These are phyloP conservation scores for Spodoptera frugiperda DNA, from an alignment of 1,140 invertebrate genomes.

Conservation along the genomic window DNA sequence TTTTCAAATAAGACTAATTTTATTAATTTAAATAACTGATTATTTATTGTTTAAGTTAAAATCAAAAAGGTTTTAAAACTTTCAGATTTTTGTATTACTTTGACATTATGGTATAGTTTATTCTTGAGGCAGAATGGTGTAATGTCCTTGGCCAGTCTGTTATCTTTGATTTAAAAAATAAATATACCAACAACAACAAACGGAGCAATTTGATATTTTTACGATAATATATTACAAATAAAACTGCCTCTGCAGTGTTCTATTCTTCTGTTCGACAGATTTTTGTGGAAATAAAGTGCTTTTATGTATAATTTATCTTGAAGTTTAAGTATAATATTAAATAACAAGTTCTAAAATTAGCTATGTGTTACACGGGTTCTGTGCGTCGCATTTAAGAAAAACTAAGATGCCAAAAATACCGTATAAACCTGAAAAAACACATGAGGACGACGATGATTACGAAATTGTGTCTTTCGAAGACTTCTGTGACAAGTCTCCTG, in stretches of 20 bases:
- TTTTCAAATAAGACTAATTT: too few species aligned
- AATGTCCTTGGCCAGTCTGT: background rate
- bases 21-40: too few species aligned
- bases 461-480: conserved; percentile 87
- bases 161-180: background rate
- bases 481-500: conserved; percentile 86
- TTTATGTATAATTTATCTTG: background rate
- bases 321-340: background rate
- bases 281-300: background rate
- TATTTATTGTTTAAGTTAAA: background rate
- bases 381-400: conserved; percentile 12
- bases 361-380: conserved; percentile 5
- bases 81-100: background rate
- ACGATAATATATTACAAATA: background rate
- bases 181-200: conserved; percentile 39
- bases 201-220: conserved; percentile 1
- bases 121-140: background rate
- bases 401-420: conserved; percentile 83
- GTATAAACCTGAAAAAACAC: conserved; percentile 77
- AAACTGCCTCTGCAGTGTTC: background rate
- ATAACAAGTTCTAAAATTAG: conserved; percentile 36
- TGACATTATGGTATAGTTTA: background rate
- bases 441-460: conserved; percentile 79
- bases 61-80: background rate
- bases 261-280: background rate